Evolutionary conservation across 2,797 vertebrate genomes (phyloP), one percentile per base, ranked within the genome.

Genomic region (Fundulus diaphanus): DNA sequence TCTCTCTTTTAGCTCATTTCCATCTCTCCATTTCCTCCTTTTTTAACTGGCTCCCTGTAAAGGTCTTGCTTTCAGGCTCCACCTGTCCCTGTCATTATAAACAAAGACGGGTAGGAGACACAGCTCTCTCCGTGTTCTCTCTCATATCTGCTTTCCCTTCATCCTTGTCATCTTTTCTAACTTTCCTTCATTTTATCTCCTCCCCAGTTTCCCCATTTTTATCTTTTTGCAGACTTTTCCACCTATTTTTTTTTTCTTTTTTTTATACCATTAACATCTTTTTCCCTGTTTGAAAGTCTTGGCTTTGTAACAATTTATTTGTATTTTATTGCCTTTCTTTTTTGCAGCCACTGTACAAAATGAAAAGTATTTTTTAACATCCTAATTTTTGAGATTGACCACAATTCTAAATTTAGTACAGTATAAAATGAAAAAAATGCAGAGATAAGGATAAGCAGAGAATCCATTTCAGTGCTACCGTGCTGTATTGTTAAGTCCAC

Each of bases 1-100:
- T 82, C 70, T 85, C 77, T 82, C 80, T 91, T 82, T 88, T 66
- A 78, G 77, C 90, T 92, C 79, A 91, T 92, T 91, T 92, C 80
- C 89, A 89, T 89, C 84, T 84, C 77, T 89, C 84, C 78, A 88
- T 90, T 85, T 74, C 71, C 65, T 86, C 89, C 90, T 90, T 90
- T 91, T 93, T 93, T 91, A 89, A 87, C 84, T 83, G 85, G 86
- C 89, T 90, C 74, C 84, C 72, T 85, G 90, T 90, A 94, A 94
- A 94, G 93, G 92, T 93, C 93, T 89, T 82, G 88, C 92, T 94
- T 92, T 93, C 93, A 92, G 84, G 88, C 89, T 92, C 89, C 89
- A 93, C 92, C 92, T 93, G 91, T 94, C 92, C 85, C 88, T 91
- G 92, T 93, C 93, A 94, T 85, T 71, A 87, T 89, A 92, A 92